phyloP scores from a whole-genome alignment of 1,140 invertebrate species.

The Papilio polyxenes region DNA sequence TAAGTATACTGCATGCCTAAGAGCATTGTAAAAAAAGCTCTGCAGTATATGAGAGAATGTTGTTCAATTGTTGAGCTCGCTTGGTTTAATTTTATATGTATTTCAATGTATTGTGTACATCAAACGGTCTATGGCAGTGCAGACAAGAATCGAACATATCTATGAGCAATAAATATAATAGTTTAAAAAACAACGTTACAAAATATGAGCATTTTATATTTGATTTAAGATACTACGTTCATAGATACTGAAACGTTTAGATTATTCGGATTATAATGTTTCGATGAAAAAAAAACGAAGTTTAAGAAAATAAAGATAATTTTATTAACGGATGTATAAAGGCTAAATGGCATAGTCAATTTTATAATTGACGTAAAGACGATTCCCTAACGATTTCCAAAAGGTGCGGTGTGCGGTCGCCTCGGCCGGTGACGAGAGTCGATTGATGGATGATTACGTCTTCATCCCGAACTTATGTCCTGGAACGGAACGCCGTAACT shows the following conservation, averaged over 20 bases:
- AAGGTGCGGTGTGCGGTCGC: constrained; percentile 66
- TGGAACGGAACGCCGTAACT: constrained; percentile 45
- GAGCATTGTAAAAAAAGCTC: not conserved
- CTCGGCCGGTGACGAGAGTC: constrained; percentile 49
- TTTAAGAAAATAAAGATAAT: not conserved
- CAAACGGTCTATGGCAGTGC: no score
- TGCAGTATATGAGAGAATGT: not conserved
- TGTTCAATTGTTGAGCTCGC: not conserved
- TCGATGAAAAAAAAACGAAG: not conserved
- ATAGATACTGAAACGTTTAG: not conserved
- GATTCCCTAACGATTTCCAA: constrained; percentile 45
- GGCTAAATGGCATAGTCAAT: constrained; percentile 5
- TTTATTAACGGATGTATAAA: not conserved
- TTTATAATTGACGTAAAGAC: constrained; percentile 40
- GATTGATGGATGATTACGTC: constrained; percentile 72
- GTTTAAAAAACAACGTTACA: no score
- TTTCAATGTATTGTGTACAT: no score
- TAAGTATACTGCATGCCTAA: not conserved
- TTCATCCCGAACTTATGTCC: constrained; percentile 56
- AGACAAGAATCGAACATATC: no score
- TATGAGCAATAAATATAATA: no score
- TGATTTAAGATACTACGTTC: no score
- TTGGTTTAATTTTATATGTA: not conserved
- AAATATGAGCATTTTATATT: no score
- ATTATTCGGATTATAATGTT: not conserved